Evolutionary conservation across 2,113 vertebrate genomes (phyloP).

Genomic region (Barbus barbus): DNA sequence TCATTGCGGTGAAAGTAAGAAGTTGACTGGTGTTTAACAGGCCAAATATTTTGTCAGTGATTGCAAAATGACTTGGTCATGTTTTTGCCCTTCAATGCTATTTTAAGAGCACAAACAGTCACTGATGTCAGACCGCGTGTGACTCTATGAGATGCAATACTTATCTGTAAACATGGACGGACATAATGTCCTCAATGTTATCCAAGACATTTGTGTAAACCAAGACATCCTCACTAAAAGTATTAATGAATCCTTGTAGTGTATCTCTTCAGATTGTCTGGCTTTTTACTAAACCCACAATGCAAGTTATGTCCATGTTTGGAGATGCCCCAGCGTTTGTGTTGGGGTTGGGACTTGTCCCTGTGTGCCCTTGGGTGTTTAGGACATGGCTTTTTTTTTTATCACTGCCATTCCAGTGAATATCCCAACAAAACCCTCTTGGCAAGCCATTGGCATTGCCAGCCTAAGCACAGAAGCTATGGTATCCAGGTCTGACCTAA

Average conservation of each 20-base stretch:
- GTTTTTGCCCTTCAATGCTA: conserved; percentile 24
- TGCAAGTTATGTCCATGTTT: background rate
- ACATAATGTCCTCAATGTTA: background rate
- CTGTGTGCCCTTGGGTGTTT: background rate
- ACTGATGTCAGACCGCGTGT: conserved; percentile 28
- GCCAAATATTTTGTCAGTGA: conserved; percentile 19
- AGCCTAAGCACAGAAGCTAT: conserved; percentile 66
- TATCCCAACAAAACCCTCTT: conserved; percentile 47
- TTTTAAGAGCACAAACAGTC: conserved; percentile 28
- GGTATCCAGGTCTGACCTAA: conserved; percentile 64
- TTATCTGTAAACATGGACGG: conserved; percentile 27
- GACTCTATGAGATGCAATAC: conserved; percentile 14
- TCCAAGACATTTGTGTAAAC: background rate
- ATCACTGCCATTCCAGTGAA: conserved; percentile 6
- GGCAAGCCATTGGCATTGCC: conserved; percentile 56
- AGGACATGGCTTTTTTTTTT: background rate
- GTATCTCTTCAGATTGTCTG: background rate
- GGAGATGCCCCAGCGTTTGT: background rate
- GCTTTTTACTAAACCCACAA: background rate
- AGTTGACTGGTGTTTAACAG: background rate
- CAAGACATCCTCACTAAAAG: background rate
- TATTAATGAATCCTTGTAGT: background rate
- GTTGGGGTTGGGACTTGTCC: background rate
- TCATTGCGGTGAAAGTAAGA: background rate
- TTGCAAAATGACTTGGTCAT: conserved; percentile 42